Conservation (phyloP, 2,888 invertebrate genomes). For the Psylliodes chrysocephalus region DNA sequence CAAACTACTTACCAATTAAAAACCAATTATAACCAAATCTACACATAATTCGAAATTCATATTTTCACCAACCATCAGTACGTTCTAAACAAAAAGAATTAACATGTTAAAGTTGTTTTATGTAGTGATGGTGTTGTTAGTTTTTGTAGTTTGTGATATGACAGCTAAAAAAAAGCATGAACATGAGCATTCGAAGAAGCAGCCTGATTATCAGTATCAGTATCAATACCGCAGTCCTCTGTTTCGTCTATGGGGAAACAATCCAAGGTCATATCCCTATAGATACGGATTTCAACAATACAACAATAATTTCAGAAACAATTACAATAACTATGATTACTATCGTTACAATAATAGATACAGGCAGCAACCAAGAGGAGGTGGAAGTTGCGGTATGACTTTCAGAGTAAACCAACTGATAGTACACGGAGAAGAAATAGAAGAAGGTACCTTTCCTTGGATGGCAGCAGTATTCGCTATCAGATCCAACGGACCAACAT, state of each 20-base stretch:
- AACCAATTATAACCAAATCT: too few species aligned
- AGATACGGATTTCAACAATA: background rate
- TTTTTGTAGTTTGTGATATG: background rate
- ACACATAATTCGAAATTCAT: too few species aligned
- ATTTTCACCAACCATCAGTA: too few species aligned
- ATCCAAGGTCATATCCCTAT: background rate
- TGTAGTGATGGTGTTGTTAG: background rate
- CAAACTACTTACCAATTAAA: too few species aligned
- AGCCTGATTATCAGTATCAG: too few species aligned
- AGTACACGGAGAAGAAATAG: conserved; percentile 53
- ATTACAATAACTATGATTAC: background rate
- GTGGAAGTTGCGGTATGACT: conserved; percentile 53
- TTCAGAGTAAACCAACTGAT: conserved; percentile 55
- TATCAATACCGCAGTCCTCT: too few species aligned
- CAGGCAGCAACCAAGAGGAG: background rate
- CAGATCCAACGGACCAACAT: conserved; percentile 53
- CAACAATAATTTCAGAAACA: background rate
- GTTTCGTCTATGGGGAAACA: background rate
- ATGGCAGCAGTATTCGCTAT: conserved; percentile 59
- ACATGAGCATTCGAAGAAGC: too few species aligned
- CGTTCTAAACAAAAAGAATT: too few species aligned
- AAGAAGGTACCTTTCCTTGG: conserved; percentile 60
- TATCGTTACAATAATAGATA: background rate
- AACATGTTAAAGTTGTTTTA: background rate
- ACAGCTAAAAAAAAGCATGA: too few species aligned